A percentile compares a stretch with the other conserved stretches of the same genome.
Conservation (phyloP, 2,113 vertebrate species). For the Cyanoramphus novaezelandiae region DNA sequence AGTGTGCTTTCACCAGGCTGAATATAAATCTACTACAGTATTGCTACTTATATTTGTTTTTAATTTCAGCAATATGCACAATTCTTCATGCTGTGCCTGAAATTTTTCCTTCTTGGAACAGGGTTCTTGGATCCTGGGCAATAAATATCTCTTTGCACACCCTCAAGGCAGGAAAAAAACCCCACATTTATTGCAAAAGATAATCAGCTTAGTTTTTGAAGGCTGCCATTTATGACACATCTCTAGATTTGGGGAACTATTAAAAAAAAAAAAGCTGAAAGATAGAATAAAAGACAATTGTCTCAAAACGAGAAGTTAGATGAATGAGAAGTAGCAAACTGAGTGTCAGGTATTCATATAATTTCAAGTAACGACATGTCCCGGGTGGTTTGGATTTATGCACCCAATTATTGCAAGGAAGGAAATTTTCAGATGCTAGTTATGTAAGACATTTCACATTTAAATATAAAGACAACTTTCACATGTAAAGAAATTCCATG, state of each 20-base stretch:
- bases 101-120: neutral
- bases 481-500: neutral
- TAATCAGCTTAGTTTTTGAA: neutral
- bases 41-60: neutral
- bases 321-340: neutral
- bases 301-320: neutral
- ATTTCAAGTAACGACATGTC: neutral
- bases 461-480: neutral
- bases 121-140: neutral
- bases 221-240: neutral
- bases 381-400: neutral
- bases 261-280: neutral
- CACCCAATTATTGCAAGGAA: neutral
- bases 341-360: neutral
- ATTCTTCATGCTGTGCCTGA: neutral
- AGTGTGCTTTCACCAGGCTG: neutral
- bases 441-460: neutral
- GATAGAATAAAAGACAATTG: neutral
- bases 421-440: neutral
- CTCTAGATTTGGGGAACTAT: neutral
- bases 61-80: conserved; percentile 8
- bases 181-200: neutral
- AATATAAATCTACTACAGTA: neutral
- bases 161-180: neutral
- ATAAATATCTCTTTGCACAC: neutral